Percentiles rank a stretch among this genome's conserved stretches.
Conservation (phyloP, 2,888 invertebrate genomes). For the Dolomedes plantarius region DNA sequence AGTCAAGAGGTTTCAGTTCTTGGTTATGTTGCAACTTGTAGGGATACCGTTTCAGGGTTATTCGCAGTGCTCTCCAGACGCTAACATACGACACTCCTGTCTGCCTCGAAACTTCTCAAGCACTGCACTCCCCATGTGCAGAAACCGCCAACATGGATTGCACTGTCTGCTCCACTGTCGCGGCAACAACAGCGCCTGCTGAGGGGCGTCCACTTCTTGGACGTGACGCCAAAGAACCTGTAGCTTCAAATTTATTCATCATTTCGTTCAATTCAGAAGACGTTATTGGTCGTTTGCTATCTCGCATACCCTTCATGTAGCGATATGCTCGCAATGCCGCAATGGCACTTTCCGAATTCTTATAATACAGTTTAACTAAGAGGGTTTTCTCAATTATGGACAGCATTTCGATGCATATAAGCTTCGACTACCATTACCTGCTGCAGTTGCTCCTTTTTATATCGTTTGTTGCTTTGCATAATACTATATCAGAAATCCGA, state of each 20-base stretch:
- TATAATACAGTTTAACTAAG: conserved; percentile 10
- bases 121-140: conserved; percentile 18
- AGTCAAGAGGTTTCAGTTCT: neutral
- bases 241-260: conserved; percentile 10
- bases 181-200: conserved; percentile 10
- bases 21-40: conserved; percentile 21
- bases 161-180: conserved; percentile 29
- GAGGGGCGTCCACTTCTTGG: conserved; percentile 17
- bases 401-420: conserved; percentile 1
- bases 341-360: neutral
- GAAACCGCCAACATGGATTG: neutral
- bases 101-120: conserved; percentile 23
- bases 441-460: conserved; percentile 1
- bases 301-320: neutral
- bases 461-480: neutral
- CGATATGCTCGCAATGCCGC: conserved; percentile 7
- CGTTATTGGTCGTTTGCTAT: neutral
- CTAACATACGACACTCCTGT: conserved; percentile 9
- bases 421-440: conserved; percentile 7
- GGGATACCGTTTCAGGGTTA: conserved; percentile 12
- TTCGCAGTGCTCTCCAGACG: conserved; percentile 18
- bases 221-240: conserved; percentile 15
- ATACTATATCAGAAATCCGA: conserved; percentile 11
- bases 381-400: conserved; percentile 1
- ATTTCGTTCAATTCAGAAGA: conserved; percentile 1